phyloP scores from a whole-genome alignment of 2,797 vertebrate genomes.

The Myiotriccus ornatus region DNA sequence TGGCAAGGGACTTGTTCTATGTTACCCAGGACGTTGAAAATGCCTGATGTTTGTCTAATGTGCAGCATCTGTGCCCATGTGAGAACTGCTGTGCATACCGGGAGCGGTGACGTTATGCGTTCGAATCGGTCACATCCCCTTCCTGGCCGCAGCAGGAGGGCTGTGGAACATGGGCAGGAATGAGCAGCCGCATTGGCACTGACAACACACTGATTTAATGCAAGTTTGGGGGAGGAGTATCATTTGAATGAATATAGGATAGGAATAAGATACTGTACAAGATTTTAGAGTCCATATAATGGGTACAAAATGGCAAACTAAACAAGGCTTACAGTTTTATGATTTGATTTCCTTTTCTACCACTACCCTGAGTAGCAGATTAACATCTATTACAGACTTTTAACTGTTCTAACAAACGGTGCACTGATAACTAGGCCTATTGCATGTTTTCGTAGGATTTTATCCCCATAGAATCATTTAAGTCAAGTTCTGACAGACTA shows the following conservation, averaged over 20 bases:
- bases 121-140: neutral
- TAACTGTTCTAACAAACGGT: neutral
- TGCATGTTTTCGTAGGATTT: neutral
- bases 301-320: constrained; percentile 8
- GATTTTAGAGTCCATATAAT: neutral
- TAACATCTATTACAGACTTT: constrained; percentile 24
- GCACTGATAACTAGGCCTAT: neutral
- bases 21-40: neutral
- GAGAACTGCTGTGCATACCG: accelerated
- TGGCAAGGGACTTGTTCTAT: neutral
- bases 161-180: neutral
- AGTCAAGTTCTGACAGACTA: neutral
- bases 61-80: neutral
- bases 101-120: accelerated
- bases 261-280: constrained; percentile 4
- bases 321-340: neutral
- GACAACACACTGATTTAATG: neutral
- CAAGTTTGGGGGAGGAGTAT: neutral
- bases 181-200: neutral
- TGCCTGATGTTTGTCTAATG: neutral
- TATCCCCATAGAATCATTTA: neutral
- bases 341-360: constrained; percentile 29
- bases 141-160: neutral
- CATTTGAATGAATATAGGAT: neutral
- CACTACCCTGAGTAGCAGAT: constrained; percentile 9